Base-by-base conservation (phyloP, 2,797 vertebrate species). In the Acanthornis magna region DNA sequence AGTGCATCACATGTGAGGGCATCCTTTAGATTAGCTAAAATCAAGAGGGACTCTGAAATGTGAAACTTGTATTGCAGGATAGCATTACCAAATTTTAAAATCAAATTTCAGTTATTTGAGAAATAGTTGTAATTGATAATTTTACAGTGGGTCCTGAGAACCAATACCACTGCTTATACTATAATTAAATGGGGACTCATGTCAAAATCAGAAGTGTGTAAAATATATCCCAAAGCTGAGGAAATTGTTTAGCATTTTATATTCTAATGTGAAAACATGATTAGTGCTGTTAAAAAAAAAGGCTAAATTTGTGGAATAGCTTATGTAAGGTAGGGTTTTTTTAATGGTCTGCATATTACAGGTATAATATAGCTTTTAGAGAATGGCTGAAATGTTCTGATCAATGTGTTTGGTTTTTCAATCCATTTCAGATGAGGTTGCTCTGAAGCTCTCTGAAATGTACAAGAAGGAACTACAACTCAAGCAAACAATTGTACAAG, bases 391-490 rank as follows among this genome's bases (percentile, higher is more conserved):
- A 81, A 66, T 47, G 7, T 70, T 73, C 38, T 73, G 25, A 15
- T 85, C 61, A 54, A n/a, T 5, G 19, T 73, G 34, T 18, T 54
- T 84, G 36, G 2, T 21, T 88, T 88, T 80, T 60, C 93, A 63
- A 89, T 91, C 61, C 15, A 21, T 92, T 98, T 43, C 98, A 99
- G 99, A 97, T 54, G 97, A 98, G 23, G 96, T 97, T 22, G 98
- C 97, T n/a, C 57, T 82, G 30, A 89, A 95, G 85, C 97, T 99
- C 76, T 91, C 97, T 7, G 96, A 98, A 34, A 97, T 98, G 91
- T 99, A 99, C 97, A 92, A 94, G 65, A 97, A 97, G 94, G 99
- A 99, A 81, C 96, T 99, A 58, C 96, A 91, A 32, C 96, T 99
- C 74, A 99, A 99, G 95, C 96, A 91, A 89, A 93, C 85, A 2